phyloP scores from a whole-genome alignment of 2,113 vertebrate species.

The Microcebus murinus region DNA sequence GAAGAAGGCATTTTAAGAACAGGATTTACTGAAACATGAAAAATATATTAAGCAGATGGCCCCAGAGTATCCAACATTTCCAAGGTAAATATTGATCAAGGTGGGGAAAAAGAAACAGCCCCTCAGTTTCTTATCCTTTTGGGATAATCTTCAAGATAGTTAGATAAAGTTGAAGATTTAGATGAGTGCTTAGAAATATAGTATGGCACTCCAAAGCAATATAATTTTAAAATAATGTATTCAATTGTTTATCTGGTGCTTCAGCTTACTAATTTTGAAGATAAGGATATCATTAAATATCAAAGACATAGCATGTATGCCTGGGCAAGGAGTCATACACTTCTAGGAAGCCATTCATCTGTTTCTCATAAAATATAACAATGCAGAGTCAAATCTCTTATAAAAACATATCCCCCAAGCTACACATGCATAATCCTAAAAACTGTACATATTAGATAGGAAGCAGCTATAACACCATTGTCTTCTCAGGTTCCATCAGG shows the following conservation, averaged over 20 bases:
- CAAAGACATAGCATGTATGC: neutral
- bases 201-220: neutral
- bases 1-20: neutral
- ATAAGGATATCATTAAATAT: neutral
- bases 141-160: neutral
- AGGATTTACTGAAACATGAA: neutral
- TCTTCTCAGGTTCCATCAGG: neutral
- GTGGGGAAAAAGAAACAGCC: no score
- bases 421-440: neutral
- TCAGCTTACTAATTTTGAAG: neutral
- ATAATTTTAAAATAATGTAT: neutral
- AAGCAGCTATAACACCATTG: neutral
- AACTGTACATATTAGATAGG: neutral
- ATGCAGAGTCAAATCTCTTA: neutral
- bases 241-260: neutral
- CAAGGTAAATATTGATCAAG: neutral
- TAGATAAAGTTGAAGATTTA: neutral
- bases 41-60: neutral
- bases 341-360: neutral
- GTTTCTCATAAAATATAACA: neutral
- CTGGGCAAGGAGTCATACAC: neutral
- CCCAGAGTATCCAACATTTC: neutral
- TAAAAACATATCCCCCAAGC: neutral
- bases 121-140: neutral
- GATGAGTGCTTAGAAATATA: neutral